Base-by-base conservation (phyloP, 2,113 vertebrate genomes). In the Nibea albiflora region DNA sequence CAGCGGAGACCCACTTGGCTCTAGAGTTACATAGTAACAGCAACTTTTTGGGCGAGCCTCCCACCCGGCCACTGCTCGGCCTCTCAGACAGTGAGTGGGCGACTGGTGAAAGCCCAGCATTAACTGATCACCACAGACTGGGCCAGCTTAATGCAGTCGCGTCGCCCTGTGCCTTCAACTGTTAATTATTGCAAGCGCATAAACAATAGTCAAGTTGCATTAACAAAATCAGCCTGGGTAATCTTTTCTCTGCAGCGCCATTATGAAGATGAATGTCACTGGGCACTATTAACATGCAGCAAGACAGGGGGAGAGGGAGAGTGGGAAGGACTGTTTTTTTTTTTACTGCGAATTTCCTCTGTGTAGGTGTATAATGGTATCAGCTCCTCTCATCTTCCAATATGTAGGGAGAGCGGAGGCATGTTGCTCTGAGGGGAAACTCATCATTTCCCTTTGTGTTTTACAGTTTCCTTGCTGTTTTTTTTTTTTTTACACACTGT, bases 191-290 rank as follows among this genome's bases (percentile, higher is more conserved):
- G 20, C 61, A 6, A 89, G 68, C 81, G 67, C 57, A 86, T 79
- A 89, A 89, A 91, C 73, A 76, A 82, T 81, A 63, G 81, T 88
- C 76, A 73, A 52, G 80, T 76, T 86, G 72, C 88, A 91, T 93
- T 93, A 90, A 82, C 84, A 66, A 81, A 91, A 90, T 92, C 68
- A 67, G 57, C 64, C 61, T 4, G 53, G 77, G 50, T 88, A 85
- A 91, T 92, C 84, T 89, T 87, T 89, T 85, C 86, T 89, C 69
- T 52, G 79, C 63, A 63, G 49, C 26, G 44, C 80, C 78, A 89
- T 93, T 89, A 92, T 84, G 75, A 73, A 84, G 89, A 92, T 91
- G 49, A 90, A 92, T 87, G 56, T 78, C 76, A 73, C 52, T 11
- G 39, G 62, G 76, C 17, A 52, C 53, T 26, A 62, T 78, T 62